phyloP scores from a whole-genome alignment of 2,113 vertebrate species.

The Diphyllodes magnificus region DNA sequence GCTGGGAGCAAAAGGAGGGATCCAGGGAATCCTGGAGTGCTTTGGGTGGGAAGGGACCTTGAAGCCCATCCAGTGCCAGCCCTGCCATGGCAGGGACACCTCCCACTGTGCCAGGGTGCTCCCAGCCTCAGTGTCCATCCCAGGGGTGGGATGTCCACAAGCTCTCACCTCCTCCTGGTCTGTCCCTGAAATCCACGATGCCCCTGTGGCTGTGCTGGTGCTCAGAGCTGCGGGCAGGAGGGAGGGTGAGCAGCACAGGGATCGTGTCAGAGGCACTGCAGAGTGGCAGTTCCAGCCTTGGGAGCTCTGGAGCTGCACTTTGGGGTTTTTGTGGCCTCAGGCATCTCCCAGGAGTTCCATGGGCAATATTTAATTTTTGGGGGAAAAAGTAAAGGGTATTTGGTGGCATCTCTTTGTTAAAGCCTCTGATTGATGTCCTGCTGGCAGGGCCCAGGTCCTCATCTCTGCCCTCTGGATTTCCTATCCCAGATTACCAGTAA shows the following conservation, averaged over 20 bases:
- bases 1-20: neutral
- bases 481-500: neutral
- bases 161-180: rapidly evolving
- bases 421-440: rapidly evolving
- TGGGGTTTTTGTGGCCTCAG: neutral
- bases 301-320: neutral
- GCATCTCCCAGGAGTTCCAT: neutral
- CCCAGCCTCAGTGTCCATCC: neutral
- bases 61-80: neutral
- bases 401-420: neutral
- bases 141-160: neutral
- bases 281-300: neutral
- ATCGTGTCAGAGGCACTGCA: rapidly evolving
- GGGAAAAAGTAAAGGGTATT: neutral
- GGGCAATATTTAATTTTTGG: neutral
- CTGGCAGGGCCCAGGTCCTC: neutral
- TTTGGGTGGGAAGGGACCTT: neutral
- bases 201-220: neutral
- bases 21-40: neutral
- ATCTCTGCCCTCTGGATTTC: neutral
- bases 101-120: neutral
- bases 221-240: neutral
- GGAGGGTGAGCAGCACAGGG: neutral
- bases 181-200: neutral
- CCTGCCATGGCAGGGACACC: neutral